Conservation (phyloP, 2,888 invertebrate genomes). For the Mechanitis messenoides region DNA sequence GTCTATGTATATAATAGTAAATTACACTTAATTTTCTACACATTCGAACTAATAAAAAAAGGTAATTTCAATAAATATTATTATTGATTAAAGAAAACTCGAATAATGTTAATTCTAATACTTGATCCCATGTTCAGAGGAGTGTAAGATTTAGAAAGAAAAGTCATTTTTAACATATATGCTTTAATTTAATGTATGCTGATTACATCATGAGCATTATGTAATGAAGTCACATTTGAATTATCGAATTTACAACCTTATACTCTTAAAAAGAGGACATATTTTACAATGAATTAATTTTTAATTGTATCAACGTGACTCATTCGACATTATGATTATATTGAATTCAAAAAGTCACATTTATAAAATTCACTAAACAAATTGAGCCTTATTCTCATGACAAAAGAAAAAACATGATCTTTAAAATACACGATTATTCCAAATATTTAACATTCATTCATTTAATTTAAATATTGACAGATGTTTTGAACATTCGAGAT, state of each 20-base stretch:
- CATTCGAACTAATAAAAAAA: too few species aligned
- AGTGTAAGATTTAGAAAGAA: conserved; percentile 18
- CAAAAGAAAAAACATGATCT: background rate
- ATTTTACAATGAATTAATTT: conserved; percentile 57
- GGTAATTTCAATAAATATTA: too few species aligned
- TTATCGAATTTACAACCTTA: conserved; percentile 73
- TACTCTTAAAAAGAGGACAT: conserved; percentile 46
- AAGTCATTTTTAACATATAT: conserved; percentile 56
- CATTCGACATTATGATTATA: background rate
- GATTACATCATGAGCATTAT: conserved; percentile 70
- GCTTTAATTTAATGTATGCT: conserved; percentile 67
- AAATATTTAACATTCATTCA: conserved; percentile 55
- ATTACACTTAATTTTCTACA: too few species aligned
- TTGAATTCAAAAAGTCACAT: conserved; percentile 4
- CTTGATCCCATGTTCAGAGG: background rate
- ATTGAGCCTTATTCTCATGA: background rate
- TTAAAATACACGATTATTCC: conserved; percentile 28
- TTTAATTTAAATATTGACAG: conserved; percentile 61
- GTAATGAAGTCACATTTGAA: conserved; percentile 65
- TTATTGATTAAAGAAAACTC: too few species aligned
- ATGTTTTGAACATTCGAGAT: conserved; percentile 63
- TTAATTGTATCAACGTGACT: conserved; percentile 27
- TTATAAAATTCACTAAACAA: conserved; percentile 2
- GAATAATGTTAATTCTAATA: too few species aligned
- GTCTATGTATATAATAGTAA: too few species aligned